Conservation (phyloP, 2,888 invertebrate genomes). For the Polymixis lichenea region DNA sequence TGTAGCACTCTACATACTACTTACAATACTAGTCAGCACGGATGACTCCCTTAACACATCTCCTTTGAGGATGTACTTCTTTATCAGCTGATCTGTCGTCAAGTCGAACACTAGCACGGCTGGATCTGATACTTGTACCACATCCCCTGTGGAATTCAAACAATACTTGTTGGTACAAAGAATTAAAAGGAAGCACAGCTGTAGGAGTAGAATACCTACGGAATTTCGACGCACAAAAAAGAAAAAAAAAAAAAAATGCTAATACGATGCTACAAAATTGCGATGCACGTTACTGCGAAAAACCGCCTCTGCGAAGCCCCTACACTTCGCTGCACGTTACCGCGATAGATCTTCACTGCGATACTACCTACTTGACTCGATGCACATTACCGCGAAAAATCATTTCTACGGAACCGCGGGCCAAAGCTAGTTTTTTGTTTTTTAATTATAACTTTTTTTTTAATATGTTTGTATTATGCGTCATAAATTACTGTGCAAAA, state of each 20-base stretch:
- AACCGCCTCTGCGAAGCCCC: too few relatives aligned
- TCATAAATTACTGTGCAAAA: too few relatives aligned
- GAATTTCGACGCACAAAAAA: background rate
- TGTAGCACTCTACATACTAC: conserved; percentile 60
- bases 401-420: too few relatives aligned
- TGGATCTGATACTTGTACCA: conserved; percentile 90
- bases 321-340: background rate
- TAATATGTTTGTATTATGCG: too few relatives aligned
- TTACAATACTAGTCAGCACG: conserved; percentile 94
- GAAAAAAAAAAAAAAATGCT: background rate
- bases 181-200: background rate
- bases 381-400: too few relatives aligned
- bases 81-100: conserved; percentile 92
- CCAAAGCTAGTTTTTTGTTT: too few relatives aligned
- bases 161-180: background rate
- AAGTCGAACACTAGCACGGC: conserved; percentile 93
- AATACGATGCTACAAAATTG: conserved; percentile 1
- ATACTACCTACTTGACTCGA: background rate
- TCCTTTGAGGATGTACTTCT: conserved; percentile 91
- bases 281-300: background rate
- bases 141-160: conserved; percentile 72
- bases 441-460: too few relatives aligned
- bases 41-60: conserved; percentile 91
- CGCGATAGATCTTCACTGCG: background rate
- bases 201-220: too few relatives aligned